Conservation (phyloP, 2,113 vertebrate species). For the Melanerpes formicivorus region DNA sequence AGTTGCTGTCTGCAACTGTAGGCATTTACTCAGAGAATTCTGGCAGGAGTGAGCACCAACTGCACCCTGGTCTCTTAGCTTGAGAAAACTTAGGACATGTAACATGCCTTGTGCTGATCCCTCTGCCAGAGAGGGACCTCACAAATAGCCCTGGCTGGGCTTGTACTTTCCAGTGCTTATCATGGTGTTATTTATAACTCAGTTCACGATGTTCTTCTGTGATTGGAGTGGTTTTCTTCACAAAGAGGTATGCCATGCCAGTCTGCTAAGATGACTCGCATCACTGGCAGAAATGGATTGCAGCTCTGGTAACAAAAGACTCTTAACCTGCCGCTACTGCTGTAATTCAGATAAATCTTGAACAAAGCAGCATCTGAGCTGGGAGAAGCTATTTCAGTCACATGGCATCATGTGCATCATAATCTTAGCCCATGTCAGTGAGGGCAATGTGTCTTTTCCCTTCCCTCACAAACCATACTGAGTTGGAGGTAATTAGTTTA, state of each 20-base stretch:
- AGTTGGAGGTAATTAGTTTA: not conserved
- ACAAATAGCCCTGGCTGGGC: not conserved
- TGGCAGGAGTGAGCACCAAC: not conserved
- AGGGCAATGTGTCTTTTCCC: not conserved
- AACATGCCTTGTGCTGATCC: not conserved
- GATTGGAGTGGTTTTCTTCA: not conserved
- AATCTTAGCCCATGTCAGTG: not conserved
- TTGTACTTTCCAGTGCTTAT: not conserved
- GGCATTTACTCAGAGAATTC: not conserved
- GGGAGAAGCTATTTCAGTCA: not conserved
- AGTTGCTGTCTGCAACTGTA: not conserved
- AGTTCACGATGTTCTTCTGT: not conserved
- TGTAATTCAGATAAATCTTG: not conserved
- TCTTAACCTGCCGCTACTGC: not conserved
- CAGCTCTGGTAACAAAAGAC: not conserved
- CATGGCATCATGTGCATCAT: accelerated
- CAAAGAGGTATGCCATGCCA: not conserved
- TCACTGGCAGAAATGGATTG: not conserved
- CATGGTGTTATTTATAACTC: not conserved
- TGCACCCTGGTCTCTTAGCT: not conserved
- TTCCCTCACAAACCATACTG: not conserved
- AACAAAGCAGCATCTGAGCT: not conserved
- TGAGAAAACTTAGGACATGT: not conserved
- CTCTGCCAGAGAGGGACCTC: not conserved
- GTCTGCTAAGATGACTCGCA: not conserved